phyloP scores from a whole-genome alignment of 1,140 invertebrate species.

The Drosophila arawakana region DNA sequence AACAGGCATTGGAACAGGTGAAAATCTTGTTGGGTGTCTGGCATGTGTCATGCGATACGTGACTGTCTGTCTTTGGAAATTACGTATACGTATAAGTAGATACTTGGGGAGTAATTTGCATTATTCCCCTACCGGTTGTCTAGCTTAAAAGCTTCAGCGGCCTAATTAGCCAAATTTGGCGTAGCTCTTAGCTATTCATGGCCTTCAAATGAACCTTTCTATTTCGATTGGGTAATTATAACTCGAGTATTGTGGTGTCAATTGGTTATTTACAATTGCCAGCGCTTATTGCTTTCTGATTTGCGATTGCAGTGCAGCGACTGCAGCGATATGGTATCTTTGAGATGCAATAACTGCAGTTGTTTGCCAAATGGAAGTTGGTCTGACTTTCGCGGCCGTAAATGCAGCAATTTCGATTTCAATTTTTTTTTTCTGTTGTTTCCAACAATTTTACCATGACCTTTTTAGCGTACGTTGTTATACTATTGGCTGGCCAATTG shows the following conservation, averaged over 20 bases:
- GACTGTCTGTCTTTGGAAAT: constrained; percentile 11
- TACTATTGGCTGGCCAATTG: constrained; percentile 53
- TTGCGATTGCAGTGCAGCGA: constrained; percentile 34
- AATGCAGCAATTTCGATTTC: constrained; percentile 78
- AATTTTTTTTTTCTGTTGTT: constrained; percentile 51
- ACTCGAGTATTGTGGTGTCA: constrained; percentile 40
- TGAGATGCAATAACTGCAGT: constrained; percentile 44
- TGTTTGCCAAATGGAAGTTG: constrained; percentile 20
- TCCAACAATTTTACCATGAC: constrained; percentile 74
- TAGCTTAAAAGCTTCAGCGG: constrained; percentile 61
- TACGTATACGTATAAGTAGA: constrained; percentile 26
- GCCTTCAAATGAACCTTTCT: constrained; percentile 50
- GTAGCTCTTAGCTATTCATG: constrained; percentile 47
- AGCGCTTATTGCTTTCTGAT: background rate
- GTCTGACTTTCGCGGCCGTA: constrained; percentile 71
- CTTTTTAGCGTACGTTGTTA: constrained; percentile 58
- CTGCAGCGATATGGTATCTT: constrained; percentile 58
- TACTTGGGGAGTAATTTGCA: constrained; percentile 5
- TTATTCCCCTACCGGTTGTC: constrained; percentile 23
- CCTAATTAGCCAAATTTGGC: constrained; percentile 41
- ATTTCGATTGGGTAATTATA: constrained; percentile 46
- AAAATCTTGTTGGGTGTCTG: constrained; percentile 51
- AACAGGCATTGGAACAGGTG: constrained; percentile 39
- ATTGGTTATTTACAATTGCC: constrained; percentile 33
- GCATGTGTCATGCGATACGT: constrained; percentile 62